Evolutionary conservation across 2,797 vertebrate genomes (phyloP), one percentile per base, ranked within the genome.

Genomic region (Synaphobranchus kaupii): DNA sequence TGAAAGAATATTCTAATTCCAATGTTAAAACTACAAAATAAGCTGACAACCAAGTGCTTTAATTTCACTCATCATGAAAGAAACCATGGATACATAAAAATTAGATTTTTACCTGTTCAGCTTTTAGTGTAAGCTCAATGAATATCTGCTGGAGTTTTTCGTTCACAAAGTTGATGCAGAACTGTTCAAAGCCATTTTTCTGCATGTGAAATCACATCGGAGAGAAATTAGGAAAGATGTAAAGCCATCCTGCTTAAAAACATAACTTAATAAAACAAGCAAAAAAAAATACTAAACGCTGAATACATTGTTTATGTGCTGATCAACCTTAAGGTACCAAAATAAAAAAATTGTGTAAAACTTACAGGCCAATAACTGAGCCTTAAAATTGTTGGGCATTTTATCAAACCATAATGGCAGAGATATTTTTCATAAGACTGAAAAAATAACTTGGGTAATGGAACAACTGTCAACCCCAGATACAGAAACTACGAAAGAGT

Each of bases 121-220:
- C 98, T 92, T 99, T 99, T 84, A 99, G 94, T 0, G 98, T 99
- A 89, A 99, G 94, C 91, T 99, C 98, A 85, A 99, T 99, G 93
- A 99, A 99, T 89, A 99, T 99, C 94, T 99, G 98, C 93, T 99
- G 98, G 34, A 99, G 94, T 90, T 99, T 99, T 93, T 99, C 98
- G 76, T 99, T 99, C 90, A 99, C 98, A 80, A 99, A 99, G 95
- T 99, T 99, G 94, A 99, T 99, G 93, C 98, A 99, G 91, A 99
- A 99, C 93, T 99, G 98, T 90, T 99, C 98, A 82, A 99, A 99
- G 88, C 98, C 98, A 89, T 99, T 99, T 99, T 99, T 99, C 98
- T 99, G 92, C 0, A 92, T 88, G 44, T 12, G 86, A 54, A 86
- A 81, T 93, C 87, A 91, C 34, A 93, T 4, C 7, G 66, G n/a